Percentiles rank a stretch among this genome's conserved stretches.
Evolutionary conservation across 2,113 vertebrate species (phyloP).

Genomic region (Ifrita kowaldi): DNA sequence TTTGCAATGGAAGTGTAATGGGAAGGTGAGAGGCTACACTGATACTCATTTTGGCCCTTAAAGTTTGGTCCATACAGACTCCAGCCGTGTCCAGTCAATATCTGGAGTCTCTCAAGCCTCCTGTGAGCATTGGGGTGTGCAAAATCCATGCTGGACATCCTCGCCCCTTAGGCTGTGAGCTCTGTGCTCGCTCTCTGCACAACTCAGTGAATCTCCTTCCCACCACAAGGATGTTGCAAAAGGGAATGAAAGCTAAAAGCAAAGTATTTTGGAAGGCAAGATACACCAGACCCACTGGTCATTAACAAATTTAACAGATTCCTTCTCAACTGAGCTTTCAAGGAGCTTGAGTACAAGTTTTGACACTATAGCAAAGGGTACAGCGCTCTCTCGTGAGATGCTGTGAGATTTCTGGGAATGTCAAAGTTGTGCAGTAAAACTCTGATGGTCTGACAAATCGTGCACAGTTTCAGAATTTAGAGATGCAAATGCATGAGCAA

Average conservation of each 20-base stretch:
- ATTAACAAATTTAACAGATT: not conserved
- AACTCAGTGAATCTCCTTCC: not conserved
- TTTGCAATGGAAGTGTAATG: not conserved
- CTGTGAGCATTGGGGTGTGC: not conserved
- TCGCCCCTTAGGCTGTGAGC: not conserved
- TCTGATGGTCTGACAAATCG: not conserved
- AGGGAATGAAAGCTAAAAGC: not conserved
- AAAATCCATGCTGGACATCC: not conserved
- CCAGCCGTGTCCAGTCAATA: not conserved
- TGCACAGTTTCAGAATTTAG: not conserved
- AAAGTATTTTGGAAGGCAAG: not conserved
- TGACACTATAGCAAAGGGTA: not conserved
- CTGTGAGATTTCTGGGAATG: not conserved
- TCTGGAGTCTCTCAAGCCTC: accelerated
- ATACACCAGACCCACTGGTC: not conserved
- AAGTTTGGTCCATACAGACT: not conserved
- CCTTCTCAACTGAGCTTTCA: not conserved
- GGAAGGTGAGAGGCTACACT: not conserved
- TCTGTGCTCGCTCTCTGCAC: not conserved
- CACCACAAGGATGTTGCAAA: not conserved
- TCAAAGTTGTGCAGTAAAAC: not conserved
- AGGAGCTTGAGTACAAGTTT: not conserved
- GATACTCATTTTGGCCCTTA: not conserved
- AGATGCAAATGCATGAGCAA: not conserved
- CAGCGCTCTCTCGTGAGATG: not conserved